Evolutionary conservation across 2,113 vertebrate species (phyloP).

Genomic region (Proterorhinus semilunaris): DNA sequence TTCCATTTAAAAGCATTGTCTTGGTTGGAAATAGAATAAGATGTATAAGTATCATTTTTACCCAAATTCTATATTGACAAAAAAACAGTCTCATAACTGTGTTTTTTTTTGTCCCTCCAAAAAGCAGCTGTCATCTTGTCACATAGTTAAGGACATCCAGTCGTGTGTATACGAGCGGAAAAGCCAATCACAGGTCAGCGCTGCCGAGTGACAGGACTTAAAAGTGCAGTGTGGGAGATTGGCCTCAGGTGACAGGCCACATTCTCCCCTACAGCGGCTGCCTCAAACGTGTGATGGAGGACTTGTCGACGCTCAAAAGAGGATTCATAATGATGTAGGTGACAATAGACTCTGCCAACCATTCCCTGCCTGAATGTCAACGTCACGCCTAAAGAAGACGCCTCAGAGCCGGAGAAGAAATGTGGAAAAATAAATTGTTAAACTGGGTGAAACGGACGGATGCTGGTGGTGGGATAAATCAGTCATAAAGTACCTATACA

Average conservation of each 20-base stretch:
- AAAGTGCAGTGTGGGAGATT: conserved; percentile 50
- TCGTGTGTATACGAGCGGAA: conserved; percentile 22
- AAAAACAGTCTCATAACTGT: no score
- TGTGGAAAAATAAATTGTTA: conserved; percentile 10
- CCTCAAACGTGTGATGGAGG: conserved; percentile 52
- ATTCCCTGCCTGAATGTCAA: conserved; percentile 48
- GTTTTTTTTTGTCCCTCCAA: background rate
- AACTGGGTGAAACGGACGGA: background rate
- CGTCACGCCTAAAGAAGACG: conserved; percentile 36
- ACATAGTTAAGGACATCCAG: conserved; percentile 35
- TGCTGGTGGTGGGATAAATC: background rate
- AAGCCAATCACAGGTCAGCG: conserved; percentile 57
- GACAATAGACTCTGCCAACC: conserved; percentile 66
- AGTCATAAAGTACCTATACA: no score
- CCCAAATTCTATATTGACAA: no score
- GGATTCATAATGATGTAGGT: conserved; percentile 64
- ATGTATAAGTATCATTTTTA: no score
- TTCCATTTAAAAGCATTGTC: no score
- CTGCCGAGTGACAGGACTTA: conserved; percentile 41
- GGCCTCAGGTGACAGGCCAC: conserved; percentile 68
- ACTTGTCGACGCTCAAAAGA: conserved; percentile 56
- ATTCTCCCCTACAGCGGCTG: conserved; percentile 38
- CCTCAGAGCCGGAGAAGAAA: background rate
- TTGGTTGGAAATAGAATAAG: no score
- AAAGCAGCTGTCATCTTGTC: conserved; percentile 37